Percentiles rank a stretch among this genome's conserved stretches.
These are phyloP conservation scores for Theretra japonica DNA, from an alignment of 2,888 invertebrate species.

Conservation along the genomic window DNA sequence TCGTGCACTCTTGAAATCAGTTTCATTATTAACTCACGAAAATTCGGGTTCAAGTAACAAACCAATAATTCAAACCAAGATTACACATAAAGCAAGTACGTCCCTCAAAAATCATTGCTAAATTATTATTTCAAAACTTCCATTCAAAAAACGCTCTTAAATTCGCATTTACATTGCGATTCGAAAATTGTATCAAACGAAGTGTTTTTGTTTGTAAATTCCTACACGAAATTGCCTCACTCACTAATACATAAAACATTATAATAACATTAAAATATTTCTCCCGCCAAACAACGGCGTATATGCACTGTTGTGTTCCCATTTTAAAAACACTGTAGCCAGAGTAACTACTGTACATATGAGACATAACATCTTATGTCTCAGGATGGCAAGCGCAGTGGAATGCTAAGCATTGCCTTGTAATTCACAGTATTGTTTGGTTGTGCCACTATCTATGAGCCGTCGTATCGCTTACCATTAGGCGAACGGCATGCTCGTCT, in stretches of 20 bases:
- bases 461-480: too few species aligned
- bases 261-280: constrained; percentile 25
- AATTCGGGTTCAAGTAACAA: not conserved
- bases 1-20: too few species aligned
- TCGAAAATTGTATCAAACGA: constrained; percentile 9
- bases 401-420: too few species aligned
- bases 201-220: constrained; percentile 2
- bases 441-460: too few species aligned
- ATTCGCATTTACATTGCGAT: constrained; percentile 7
- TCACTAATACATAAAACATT: constrained; percentile 26
- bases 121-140: not conserved
- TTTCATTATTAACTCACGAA: too few species aligned
- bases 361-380: too few species aligned
- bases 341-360: too few species aligned
- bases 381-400: too few species aligned
- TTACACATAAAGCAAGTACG: not conserved
- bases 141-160: not conserved
- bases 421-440: too few species aligned
- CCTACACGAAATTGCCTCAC: constrained; percentile 10
- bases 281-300: not conserved
- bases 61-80: not conserved
- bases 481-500: too few species aligned
- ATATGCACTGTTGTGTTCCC: too few species aligned
- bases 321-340: too few species aligned
- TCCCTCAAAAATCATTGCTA: not conserved